Evolutionary conservation across 2,888 invertebrate genomes (phyloP), one percentile per base, ranked within the genome.

Genomic region (Ophion ellenae): DNA sequence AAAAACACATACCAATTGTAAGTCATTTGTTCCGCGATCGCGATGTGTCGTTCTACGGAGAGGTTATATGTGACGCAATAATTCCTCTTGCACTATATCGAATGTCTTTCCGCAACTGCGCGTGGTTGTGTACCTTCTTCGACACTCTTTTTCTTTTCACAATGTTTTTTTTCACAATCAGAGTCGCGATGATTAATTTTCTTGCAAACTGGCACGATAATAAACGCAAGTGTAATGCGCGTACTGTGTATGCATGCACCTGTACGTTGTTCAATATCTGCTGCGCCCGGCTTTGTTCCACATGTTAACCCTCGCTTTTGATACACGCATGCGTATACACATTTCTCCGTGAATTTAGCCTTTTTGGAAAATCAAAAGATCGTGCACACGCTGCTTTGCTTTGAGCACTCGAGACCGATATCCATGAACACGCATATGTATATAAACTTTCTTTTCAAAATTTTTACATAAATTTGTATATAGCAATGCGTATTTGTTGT

Each of bases 1-100:
- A 63, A 63, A 63, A 20, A 63, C 61, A 63, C 61, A 24, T 63
- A 63, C 61, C 61, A 63, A 63, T 61, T 10, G 61, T 63, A 24
- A 63, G 61, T 63, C n/a, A 7, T 63, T 63, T 63, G 61, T 63
- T 63, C 61, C n/a, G 61, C 61, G 61, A 63, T 63, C 24, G 61
- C 61, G 20, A 63, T 63, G 61, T 63, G 61, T 63, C 61, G 61
- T 63, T 63, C 20, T 63, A n/a, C 61, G 61, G 61, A 63, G 61
- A 63, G 24, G 24, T 63, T 24, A 63, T 63, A 24, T 63, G 7
- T 28, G 63, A 20, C 63, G 63, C 28, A 63, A 63, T 63, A 63
- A 63, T 20, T 63, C 24, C 24, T 24, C 7, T 63, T 63, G 5
- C 63, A 63, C 63, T 11, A 63, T 63, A 63, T 63, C 63, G 63